Evolutionary conservation across 2,797 vertebrate species (phyloP).

Genomic region (Lepilemur ruficaudatus): DNA sequence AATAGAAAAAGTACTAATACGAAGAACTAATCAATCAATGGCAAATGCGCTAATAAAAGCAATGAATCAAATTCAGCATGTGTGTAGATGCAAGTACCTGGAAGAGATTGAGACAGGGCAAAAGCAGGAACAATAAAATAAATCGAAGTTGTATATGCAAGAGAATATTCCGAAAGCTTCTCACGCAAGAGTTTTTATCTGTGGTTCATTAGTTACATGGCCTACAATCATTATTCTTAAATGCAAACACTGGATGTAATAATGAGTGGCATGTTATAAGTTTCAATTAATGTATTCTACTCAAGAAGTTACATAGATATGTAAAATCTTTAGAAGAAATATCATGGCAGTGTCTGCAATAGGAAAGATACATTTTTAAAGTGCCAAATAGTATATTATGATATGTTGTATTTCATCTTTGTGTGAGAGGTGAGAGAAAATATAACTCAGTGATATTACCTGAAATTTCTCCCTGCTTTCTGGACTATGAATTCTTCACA

Average conservation of each 20-base stretch:
- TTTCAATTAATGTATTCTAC: constrained; percentile 7
- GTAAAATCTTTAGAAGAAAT: not conserved
- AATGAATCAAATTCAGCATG: constrained; percentile 93
- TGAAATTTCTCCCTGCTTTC: not conserved
- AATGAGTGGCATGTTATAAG: not conserved
- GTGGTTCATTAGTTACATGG: constrained; percentile 49
- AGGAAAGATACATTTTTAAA: constrained; percentile 52
- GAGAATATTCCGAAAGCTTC: not conserved
- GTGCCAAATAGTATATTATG: not conserved
- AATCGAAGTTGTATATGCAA: constrained; percentile 43
- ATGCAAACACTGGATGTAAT: not conserved
- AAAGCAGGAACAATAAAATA: constrained; percentile 73
- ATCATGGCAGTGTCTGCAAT: not conserved
- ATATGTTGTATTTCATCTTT: constrained; percentile 4
- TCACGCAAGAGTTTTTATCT: constrained; percentile 40
- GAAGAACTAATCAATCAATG: constrained; percentile 93
- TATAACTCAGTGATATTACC: not conserved
- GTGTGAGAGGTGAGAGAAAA: not conserved
- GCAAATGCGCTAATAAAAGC: constrained; percentile 97
- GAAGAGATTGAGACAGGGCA: constrained; percentile 45
- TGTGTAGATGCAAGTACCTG: constrained; percentile 79
- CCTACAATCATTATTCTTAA: not conserved
- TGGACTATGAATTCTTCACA: not conserved
- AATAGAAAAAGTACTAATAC: constrained; percentile 94
- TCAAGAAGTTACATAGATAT: not conserved